Conservation (phyloP, 2,113 vertebrate genomes). For the Burhinus oedicnemus region DNA sequence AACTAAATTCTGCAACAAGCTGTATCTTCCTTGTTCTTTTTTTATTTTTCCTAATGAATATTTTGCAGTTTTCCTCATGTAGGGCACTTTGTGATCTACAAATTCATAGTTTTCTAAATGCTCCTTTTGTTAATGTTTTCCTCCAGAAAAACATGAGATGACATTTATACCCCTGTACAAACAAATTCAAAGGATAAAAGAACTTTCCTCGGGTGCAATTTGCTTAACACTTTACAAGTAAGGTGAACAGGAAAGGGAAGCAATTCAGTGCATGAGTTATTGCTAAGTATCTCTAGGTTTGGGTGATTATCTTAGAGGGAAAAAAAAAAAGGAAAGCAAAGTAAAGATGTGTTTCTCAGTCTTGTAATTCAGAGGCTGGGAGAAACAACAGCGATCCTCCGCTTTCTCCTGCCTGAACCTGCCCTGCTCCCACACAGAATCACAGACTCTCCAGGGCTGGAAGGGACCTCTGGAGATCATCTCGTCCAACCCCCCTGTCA, state of each 20-base stretch:
- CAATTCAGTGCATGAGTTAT: background rate
- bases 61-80: background rate
- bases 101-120: background rate
- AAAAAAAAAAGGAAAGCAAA: background rate
- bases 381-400: background rate
- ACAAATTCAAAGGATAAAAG: background rate
- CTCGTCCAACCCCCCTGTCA: too few relatives aligned
- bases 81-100: background rate
- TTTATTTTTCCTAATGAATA: background rate
- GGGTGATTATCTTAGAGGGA: background rate
- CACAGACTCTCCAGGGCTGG: too few relatives aligned
- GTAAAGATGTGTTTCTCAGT: background rate
- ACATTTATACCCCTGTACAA: background rate
- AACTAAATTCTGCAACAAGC: background rate
- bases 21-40: background rate
- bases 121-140: background rate
- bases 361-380: background rate
- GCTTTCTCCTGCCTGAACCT: background rate
- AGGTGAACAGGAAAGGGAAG: background rate
- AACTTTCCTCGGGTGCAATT: background rate
- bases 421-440: background rate
- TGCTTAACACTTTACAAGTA: background rate
- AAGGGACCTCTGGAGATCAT: too few relatives aligned
- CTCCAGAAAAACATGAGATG: background rate
- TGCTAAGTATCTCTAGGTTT: background rate